Evolutionary conservation across 2,888 invertebrate genomes (phyloP).

Genomic region (Leistus spinibarbis): DNA sequence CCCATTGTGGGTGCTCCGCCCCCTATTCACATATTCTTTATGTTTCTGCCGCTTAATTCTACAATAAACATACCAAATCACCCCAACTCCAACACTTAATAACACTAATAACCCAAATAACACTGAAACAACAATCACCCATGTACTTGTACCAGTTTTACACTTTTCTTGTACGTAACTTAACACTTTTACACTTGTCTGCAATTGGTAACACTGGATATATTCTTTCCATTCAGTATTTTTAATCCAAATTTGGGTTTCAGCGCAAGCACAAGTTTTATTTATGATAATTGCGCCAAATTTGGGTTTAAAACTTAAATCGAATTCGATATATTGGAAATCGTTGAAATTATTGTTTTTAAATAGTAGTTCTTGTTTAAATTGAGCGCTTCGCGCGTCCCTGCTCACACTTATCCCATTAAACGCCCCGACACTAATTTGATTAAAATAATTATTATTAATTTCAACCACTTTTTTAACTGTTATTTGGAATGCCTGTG

Average conservation of each 20-base stretch:
- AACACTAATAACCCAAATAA: slow-evolving; percentile 56
- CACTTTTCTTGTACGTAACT: slow-evolving; percentile 49
- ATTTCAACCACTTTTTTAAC: slow-evolving; percentile 69
- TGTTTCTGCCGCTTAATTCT: slow-evolving; percentile 54
- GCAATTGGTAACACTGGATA: slow-evolving; percentile 50
- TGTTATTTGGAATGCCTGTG: slow-evolving; percentile 68
- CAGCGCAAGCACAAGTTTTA: slow-evolving; percentile 63
- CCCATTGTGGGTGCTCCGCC: slow-evolving; percentile 57
- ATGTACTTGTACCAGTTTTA: slow-evolving; percentile 41
- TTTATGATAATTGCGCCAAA: slow-evolving; percentile 66
- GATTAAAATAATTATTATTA: slow-evolving; percentile 67
- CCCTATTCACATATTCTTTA: slow-evolving; percentile 52
- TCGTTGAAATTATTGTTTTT: slow-evolving; percentile 68
- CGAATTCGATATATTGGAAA: slow-evolving; percentile 56
- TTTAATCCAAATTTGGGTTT: slow-evolving; percentile 45
- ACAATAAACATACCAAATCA: slow-evolving; percentile 56
- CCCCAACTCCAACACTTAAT: slow-evolving; percentile 52
- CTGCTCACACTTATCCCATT: slow-evolving; percentile 62
- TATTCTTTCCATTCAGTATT: slow-evolving; percentile 48
- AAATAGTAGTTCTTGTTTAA: slow-evolving; percentile 62
- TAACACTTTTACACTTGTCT: slow-evolving; percentile 46
- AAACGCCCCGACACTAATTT: slow-evolving; percentile 67
- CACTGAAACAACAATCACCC: slow-evolving; percentile 56
- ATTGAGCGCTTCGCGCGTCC: slow-evolving; percentile 57
- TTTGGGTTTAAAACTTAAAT: slow-evolving; percentile 62